phyloP scores from a whole-genome alignment of 2,113 vertebrate genomes.

The Vidua chalybeata region DNA sequence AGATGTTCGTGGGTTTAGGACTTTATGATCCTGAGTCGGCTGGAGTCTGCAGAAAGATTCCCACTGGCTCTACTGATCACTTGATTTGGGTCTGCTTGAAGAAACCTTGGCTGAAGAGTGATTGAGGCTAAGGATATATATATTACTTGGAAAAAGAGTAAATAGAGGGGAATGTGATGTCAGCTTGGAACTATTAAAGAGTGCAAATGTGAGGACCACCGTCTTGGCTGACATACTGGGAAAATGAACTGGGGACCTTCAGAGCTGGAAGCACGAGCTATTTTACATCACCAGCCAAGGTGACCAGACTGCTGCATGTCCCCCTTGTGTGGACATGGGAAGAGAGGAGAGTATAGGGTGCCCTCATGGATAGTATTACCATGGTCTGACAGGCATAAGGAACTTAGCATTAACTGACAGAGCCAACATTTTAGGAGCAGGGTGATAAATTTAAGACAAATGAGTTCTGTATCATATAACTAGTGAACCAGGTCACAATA shows the following conservation, averaged over 20 bases:
- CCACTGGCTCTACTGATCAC: background rate
- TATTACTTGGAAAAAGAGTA: constrained; percentile 45
- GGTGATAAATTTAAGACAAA: background rate
- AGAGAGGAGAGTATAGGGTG: background rate
- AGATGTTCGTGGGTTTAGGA: constrained; percentile 51
- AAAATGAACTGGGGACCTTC: constrained; percentile 61
- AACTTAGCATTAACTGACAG: background rate
- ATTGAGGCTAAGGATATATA: background rate
- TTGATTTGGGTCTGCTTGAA: constrained; percentile 32
- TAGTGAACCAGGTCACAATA: background rate
- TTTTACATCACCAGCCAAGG: background rate
- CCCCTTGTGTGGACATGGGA: background rate
- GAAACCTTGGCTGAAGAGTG: constrained; percentile 22
- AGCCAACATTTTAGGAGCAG: background rate
- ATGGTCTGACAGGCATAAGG: background rate
- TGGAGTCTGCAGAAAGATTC: constrained; percentile 29
- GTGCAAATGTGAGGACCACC: constrained; percentile 51
- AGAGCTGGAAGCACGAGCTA: constrained; percentile 6
- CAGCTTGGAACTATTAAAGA: constrained; percentile 56
- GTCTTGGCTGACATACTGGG: constrained; percentile 60
- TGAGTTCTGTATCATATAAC: background rate
- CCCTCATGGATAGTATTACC: background rate
- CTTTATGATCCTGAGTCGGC: constrained; percentile 21
- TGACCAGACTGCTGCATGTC: background rate
- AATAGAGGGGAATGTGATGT: constrained; percentile 55